Percentiles rank a stretch among this genome's conserved stretches.
These are phyloP conservation scores for Sebastes trivittatus DNA, from an alignment of 2,797 vertebrate genomes.

Conservation along the genomic window DNA sequence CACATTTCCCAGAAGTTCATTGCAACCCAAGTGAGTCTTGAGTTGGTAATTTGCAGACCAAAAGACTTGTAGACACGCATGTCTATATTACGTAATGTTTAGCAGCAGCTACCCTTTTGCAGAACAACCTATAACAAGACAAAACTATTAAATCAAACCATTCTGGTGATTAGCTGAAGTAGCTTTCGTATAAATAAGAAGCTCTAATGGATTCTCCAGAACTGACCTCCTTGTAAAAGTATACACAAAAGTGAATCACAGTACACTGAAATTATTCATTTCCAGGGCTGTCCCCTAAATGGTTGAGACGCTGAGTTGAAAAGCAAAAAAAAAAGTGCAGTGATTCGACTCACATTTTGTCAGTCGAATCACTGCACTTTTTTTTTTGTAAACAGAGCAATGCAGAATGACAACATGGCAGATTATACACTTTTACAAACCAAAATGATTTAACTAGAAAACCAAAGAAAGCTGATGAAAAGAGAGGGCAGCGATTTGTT, in stretches of 20 bases:
- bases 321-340: no score
- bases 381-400: not conserved
- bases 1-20: not conserved
- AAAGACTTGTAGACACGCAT: not conserved
- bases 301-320: not conserved
- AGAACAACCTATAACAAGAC: not conserved
- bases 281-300: not conserved
- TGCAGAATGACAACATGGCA: not conserved
- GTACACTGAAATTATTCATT: not conserved
- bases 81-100: not conserved
- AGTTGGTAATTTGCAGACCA: not conserved
- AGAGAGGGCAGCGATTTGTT: accelerated
- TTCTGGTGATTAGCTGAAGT: not conserved
- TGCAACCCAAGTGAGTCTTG: not conserved
- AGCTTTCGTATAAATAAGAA: not conserved
- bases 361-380: not conserved
- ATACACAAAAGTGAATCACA: not conserved
- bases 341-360: not conserved
- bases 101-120: not conserved
- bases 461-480: not conserved
- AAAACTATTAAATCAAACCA: not conserved
- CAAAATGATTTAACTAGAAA: not conserved
- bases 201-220: not conserved
- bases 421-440: not conserved
- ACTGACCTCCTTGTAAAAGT: not conserved